Conservation (phyloP, 2,113 vertebrate genomes). For the Myrmophylax atrothorax region DNA sequence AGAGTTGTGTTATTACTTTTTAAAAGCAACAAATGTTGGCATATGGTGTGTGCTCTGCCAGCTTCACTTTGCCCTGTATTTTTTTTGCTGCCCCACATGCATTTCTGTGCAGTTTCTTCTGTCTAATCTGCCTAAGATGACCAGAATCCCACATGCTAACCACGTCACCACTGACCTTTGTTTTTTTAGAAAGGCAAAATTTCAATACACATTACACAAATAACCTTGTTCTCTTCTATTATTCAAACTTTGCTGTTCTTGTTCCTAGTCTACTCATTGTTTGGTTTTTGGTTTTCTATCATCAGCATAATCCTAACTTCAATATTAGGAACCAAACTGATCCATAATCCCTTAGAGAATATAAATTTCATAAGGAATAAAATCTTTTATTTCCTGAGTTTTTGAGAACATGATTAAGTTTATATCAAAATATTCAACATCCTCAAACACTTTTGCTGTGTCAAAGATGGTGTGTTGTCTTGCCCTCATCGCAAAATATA, state of each 20-base stretch:
- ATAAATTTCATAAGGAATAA: not conserved
- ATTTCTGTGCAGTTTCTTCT: not conserved
- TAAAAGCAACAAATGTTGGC: not conserved
- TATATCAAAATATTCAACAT: not conserved
- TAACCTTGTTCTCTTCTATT: not conserved
- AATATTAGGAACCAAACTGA: not conserved
- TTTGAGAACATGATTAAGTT: not conserved
- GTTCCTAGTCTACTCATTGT: not conserved
- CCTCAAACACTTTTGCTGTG: not conserved
- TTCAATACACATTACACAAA: not conserved
- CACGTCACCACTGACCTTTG: rapidly evolving
- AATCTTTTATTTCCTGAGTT: not conserved
- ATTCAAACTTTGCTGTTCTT: not conserved
- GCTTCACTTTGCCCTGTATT: not conserved
- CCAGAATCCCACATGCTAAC: not conserved
- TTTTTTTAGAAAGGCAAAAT: not conserved
- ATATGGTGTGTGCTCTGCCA: not conserved
- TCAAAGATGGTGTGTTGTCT: not conserved
- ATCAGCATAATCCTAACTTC: not conserved
- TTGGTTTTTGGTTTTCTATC: not conserved
- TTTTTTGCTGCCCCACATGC: not conserved
- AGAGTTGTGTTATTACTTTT: not conserved
- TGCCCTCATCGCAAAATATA: not conserved
- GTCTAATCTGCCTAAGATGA: not conserved
- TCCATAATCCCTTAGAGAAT: not conserved